Evolutionary conservation across 2,113 vertebrate genomes (phyloP), one percentile per base, ranked within the genome.

Genomic region (Vireo altiloquus): DNA sequence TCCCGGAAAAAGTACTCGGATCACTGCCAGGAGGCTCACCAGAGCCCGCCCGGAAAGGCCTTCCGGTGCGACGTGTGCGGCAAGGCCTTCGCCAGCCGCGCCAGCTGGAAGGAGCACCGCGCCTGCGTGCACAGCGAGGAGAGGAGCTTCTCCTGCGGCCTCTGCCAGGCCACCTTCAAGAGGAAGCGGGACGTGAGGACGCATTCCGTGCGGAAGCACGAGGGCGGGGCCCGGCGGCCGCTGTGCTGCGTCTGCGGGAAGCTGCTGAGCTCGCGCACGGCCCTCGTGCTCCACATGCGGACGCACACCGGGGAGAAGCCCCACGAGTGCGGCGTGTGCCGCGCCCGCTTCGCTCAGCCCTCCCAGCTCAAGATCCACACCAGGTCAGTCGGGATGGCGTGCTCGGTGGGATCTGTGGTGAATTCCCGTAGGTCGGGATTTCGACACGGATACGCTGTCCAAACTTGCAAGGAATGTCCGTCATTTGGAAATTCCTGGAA

Each of bases 291-390:
- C 31, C 97, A 98, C 20, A 98, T 98, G 97, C 76, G 97, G 44
- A 98, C 97, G 0, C 97, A 98, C 28, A 97, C 97, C 0, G 97
- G 97, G 4, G 97, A 98, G 56, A 98, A 97, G 42, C 97, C 97
- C 3, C 94, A 97, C 1, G 90, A 97, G 64, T 98, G 97, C 4
- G 30, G 82, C 20, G 3, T 97, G 17, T 98, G 97, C 11, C 85
- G 35, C 22, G 50, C 96, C 13, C 89, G 89, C 37, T 98, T 97
- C 42, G 94, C 97, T n/a, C 97, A 98, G 77, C 97, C 97, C 0
- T 97, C 97, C 2, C 97, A 98, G n/a, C 97, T 98, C 33, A 98
- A 97, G 92, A 96, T 97, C 85, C 97, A 98, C 6, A 97, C 96
- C 90, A 98, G 97, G 97, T 97, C 89, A 97, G 1, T 6, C 1